Percentiles rank a stretch among this genome's conserved stretches.
These are phyloP conservation scores for Simalia tracyae DNA, from an alignment of 2,797 vertebrate species.

Conservation along the genomic window DNA sequence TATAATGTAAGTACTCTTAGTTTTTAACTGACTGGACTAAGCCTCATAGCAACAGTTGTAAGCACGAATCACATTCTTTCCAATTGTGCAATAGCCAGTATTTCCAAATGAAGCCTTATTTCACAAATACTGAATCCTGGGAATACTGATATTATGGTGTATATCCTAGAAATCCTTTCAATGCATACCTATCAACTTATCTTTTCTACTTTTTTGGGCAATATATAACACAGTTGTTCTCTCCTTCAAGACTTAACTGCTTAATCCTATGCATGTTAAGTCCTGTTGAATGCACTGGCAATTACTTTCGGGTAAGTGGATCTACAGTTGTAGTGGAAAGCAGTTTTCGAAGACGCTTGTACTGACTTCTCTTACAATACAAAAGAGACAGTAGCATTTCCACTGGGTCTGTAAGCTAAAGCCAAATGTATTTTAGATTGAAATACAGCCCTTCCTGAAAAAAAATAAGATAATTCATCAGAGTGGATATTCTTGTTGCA, in stretches of 20 bases:
- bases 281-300: neutral
- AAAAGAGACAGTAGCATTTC: conserved; percentile 38
- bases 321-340: neutral
- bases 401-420: neutral
- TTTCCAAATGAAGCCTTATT: conserved; percentile 63
- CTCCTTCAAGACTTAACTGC: neutral
- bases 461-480: conserved; percentile 39
- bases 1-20: neutral
- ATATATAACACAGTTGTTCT: neutral
- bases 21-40: neutral
- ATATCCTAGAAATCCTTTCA: conserved; percentile 41
- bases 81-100: conserved; percentile 54
- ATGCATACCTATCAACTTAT: conserved; percentile 46
- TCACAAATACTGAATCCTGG: conserved; percentile 56
- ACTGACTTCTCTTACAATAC: neutral
- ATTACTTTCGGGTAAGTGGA: neutral
- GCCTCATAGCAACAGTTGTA: conserved; percentile 30
- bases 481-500: conserved; percentile 55
- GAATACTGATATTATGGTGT: conserved; percentile 54
- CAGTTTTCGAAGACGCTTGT: conserved; percentile 37
- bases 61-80: conserved; percentile 50
- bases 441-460: conserved; percentile 46
- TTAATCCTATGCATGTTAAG: neutral
- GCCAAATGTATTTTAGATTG: conserved; percentile 44
- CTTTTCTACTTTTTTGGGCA: conserved; percentile 24